A percentile compares a stretch with the other conserved stretches of the same genome.
Conservation (phyloP, 2,113 vertebrate species). For the Elgaria multicarinata region DNA sequence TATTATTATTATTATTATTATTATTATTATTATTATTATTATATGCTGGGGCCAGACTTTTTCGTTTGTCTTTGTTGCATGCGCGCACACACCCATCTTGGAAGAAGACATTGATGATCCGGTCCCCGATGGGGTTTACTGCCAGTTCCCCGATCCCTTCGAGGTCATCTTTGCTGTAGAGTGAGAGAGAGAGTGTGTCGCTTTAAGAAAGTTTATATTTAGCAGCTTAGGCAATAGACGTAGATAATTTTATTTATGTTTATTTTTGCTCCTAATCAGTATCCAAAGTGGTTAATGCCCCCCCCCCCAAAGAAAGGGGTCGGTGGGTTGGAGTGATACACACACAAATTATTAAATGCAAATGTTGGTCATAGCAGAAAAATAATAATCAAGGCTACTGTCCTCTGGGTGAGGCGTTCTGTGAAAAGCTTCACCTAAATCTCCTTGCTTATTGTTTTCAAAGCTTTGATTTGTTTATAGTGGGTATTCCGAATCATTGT, state of each 20-base stretch:
- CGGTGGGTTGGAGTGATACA: background rate
- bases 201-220: background rate
- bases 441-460: background rate
- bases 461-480: background rate
- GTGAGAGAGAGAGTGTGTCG: background rate
- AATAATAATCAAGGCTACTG: background rate
- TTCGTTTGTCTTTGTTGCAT: too few species aligned
- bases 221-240: background rate
- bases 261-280: background rate
- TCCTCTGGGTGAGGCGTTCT: background rate
- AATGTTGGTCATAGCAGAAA: background rate
- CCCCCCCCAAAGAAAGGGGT: too few species aligned
- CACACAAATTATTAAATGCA: background rate
- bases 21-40: too few species aligned
- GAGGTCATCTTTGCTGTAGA: constrained; percentile 77
- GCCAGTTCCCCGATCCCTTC: constrained; percentile 73
- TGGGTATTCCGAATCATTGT: background rate
- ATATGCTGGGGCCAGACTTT: too few species aligned
- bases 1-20: too few species aligned
- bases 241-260: too few species aligned
- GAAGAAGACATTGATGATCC: constrained; percentile 84
- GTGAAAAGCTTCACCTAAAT: background rate
- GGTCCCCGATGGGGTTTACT: constrained; percentile 81
- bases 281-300: background rate
- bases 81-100: constrained; percentile 66